A percentile compares a stretch with the other conserved stretches of the same genome.
Conservation (phyloP, 2,113 vertebrate species). For the Cyanocitta stelleri region DNA sequence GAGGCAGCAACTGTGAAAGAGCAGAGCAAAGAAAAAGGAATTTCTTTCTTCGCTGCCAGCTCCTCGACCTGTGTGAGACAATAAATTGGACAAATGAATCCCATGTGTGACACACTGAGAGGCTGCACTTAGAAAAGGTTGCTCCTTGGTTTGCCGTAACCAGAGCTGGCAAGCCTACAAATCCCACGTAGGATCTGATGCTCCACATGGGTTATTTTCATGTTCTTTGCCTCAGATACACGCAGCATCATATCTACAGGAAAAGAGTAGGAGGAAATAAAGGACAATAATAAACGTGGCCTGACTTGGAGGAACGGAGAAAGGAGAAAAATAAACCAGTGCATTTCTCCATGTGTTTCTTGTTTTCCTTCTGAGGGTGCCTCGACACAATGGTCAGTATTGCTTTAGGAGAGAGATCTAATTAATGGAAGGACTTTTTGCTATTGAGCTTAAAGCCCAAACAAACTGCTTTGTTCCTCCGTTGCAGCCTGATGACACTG, state of each 20-base stretch:
- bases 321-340: neutral
- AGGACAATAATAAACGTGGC: neutral
- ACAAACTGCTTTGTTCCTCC: neutral
- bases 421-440: neutral
- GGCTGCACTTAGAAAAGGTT: neutral
- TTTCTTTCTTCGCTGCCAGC: neutral
- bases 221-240: neutral
- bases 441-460: neutral
- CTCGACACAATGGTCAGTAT: neutral
- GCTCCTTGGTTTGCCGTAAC: neutral
- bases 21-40: neutral
- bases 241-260: neutral
- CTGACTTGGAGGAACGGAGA: neutral
- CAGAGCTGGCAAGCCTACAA: neutral
- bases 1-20: constrained; percentile 27
- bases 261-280: neutral
- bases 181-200: neutral
- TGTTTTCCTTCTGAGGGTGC: neutral
- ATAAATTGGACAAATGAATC: constrained; percentile 1
- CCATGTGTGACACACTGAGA: neutral
- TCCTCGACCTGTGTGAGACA: neutral
- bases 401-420: neutral
- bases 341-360: neutral
- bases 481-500: neutral
- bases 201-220: neutral